Evolutionary conservation across 2,888 invertebrate species (phyloP).

Genomic region (Mimachlamys varia): DNA sequence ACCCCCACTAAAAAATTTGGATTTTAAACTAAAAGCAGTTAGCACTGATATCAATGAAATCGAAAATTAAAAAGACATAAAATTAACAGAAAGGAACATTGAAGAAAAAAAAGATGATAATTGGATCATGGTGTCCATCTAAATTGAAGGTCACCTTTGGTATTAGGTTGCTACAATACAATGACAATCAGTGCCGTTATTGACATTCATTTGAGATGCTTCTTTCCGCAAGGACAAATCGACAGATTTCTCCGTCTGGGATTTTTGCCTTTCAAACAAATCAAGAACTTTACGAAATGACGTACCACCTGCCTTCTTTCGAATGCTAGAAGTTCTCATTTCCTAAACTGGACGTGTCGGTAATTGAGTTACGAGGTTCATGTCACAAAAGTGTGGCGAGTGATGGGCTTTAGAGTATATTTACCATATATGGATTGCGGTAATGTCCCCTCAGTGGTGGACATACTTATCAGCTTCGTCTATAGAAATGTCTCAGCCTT

Average conservation of each 20-base stretch:
- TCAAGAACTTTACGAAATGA: slow-evolving; percentile 4
- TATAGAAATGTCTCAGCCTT: background rate
- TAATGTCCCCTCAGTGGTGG: background rate
- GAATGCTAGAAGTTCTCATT: background rate
- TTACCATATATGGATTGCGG: slow-evolving; percentile 26
- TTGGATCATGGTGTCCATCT: slow-evolving; percentile 9
- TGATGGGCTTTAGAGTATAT: background rate
- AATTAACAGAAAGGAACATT: background rate
- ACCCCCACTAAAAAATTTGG: background rate
- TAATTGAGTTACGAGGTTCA: background rate
- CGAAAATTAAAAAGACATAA: slow-evolving; percentile 17
- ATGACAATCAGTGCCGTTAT: background rate
- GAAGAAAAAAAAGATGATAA: background rate
- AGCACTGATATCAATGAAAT: background rate
- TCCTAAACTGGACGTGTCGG: background rate
- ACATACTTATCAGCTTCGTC: background rate
- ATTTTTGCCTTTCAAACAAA: background rate
- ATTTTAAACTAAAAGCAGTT: slow-evolving; percentile 23
- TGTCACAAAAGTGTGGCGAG: background rate
- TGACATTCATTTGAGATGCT: background rate
- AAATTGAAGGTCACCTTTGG: background rate
- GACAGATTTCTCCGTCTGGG: background rate
- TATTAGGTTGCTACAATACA: background rate
- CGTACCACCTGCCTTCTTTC: background rate
- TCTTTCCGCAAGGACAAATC: background rate